Conservation (phyloP, 2,113 vertebrate species). For the Bubo scandiacus region DNA sequence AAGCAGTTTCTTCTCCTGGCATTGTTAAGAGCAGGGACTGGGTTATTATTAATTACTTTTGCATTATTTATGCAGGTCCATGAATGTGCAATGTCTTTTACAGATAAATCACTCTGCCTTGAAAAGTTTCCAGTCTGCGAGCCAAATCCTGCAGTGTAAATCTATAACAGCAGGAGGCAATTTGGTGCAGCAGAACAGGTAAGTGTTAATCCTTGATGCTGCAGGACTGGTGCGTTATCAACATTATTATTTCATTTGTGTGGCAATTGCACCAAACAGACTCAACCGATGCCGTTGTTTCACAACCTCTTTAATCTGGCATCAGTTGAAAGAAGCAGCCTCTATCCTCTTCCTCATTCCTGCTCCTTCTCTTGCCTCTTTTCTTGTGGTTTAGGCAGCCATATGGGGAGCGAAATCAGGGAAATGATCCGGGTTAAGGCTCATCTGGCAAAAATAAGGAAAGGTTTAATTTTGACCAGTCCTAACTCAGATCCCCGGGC, state of each 20-base stretch:
- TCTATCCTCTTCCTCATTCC: neutral
- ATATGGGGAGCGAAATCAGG: neutral
- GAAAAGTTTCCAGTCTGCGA: neutral
- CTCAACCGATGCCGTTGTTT: neutral
- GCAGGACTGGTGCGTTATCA: conserved; percentile 4
- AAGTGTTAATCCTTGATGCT: neutral
- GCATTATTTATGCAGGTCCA: conserved; percentile 38
- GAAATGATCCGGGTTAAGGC: neutral
- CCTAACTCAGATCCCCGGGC: neutral
- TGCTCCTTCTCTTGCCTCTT: neutral
- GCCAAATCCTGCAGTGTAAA: neutral
- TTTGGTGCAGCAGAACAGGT: conserved; percentile 15
- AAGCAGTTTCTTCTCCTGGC: conserved; percentile 39
- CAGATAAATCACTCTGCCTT: conserved; percentile 20
- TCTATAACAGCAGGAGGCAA: neutral
- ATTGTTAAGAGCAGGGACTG: neutral
- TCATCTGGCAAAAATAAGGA: conserved; percentile 6
- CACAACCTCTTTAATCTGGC: neutral
- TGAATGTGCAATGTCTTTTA: conserved; percentile 27
- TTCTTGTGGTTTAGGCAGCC: conserved; percentile 2
- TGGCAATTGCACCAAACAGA: neutral
- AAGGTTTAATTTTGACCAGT: neutral
- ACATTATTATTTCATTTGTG: neutral
- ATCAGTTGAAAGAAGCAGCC: conserved; percentile 5
- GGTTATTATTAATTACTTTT: conserved; percentile 57